Base-by-base conservation (phyloP, 2,888 invertebrate species). In the Microctonus hyperodae region DNA sequence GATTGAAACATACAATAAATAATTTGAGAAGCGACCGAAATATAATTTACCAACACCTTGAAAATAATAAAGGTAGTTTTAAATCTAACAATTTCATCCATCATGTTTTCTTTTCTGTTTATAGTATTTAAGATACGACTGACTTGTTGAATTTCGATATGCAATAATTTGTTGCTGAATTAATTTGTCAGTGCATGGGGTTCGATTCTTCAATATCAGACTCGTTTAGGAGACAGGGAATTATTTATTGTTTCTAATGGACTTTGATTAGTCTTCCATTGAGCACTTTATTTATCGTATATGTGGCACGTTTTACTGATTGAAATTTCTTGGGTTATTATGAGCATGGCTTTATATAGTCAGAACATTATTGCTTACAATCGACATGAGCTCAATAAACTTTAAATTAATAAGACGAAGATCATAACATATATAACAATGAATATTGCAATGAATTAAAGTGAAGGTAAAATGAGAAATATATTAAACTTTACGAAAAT, bases 231-330 rank as follows among this genome's bases (percentile, higher is more conserved):
- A 58, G 64, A 68, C 65, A 62, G 48, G 35, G 65, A 55, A 69
- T 70, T 63, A 63, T 51, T 67, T 69, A 72, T 71, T 70, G 69
- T 72, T 71, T 72, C 67, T 73, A 73, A 73, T 72, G 65, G 64
- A 57, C 57, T 64, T 72, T 70, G 71, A 73, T 73, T 71, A 70
- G 66, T 53, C 70, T 67, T 71, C 69, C 64, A 73, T 71, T 71
- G 71, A 66, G 63, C 64, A 64, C 33, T 37, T 58, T 53, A 56
- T 57, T n/a, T n/a, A 44, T 64, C 62, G 59, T 62, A n/a, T n/a
- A n/a, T n/a, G 48, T 16, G 44, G 16, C 44, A 44, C 44, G 44
- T 44, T 44, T n/a, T 6, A 5, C 9, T 16, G 6, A 44, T 7
- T 44, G n/a, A 16, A 16, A 44, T 44, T 44, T 44, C 44, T 44